phyloP scores from a whole-genome alignment of 2,113 vertebrate species.

The Syngnathus scovelli region DNA sequence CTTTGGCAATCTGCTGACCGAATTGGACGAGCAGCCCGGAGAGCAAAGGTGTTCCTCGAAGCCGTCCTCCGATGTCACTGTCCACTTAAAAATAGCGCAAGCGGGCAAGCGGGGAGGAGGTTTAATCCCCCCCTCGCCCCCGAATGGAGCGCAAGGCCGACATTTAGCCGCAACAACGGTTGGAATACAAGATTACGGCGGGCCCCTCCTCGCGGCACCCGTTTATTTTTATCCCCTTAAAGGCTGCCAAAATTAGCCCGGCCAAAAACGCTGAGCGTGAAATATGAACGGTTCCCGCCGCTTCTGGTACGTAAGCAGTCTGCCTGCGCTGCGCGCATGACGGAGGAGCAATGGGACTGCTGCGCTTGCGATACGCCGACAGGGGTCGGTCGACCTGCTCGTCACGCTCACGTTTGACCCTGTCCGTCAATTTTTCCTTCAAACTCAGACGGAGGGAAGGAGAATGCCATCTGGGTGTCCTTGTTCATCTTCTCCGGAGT shows the following conservation, averaged over 20 bases:
- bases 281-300: constrained; percentile 71
- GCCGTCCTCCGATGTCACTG: constrained; percentile 27
- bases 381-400: constrained; percentile 64
- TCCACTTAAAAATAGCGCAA: constrained; percentile 48
- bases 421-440: too few relatives aligned
- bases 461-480: too few relatives aligned
- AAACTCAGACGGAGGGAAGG: too few relatives aligned
- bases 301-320: constrained; percentile 69
- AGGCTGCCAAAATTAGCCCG: constrained; percentile 71
- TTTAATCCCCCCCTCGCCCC: constrained; percentile 56
- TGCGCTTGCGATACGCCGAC: constrained; percentile 70
- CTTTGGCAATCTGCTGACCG: constrained; percentile 54
- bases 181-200: constrained; percentile 69
- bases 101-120: constrained; percentile 26
- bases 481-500: too few relatives aligned
- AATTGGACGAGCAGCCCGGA: constrained; percentile 5
- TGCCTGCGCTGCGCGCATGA: constrained; percentile 54
- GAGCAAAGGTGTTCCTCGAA: constrained; percentile 28
- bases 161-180: constrained; percentile 52
- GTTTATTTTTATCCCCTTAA: constrained; percentile 74
- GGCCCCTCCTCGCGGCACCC: constrained; percentile 52
- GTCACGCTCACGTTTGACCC: too few relatives aligned
- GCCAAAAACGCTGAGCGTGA: constrained; percentile 70
- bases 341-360: constrained; percentile 66
- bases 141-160: constrained; percentile 55